Base-by-base conservation (phyloP, 2,113 vertebrate genomes). In the Myotis brandtii region DNA sequence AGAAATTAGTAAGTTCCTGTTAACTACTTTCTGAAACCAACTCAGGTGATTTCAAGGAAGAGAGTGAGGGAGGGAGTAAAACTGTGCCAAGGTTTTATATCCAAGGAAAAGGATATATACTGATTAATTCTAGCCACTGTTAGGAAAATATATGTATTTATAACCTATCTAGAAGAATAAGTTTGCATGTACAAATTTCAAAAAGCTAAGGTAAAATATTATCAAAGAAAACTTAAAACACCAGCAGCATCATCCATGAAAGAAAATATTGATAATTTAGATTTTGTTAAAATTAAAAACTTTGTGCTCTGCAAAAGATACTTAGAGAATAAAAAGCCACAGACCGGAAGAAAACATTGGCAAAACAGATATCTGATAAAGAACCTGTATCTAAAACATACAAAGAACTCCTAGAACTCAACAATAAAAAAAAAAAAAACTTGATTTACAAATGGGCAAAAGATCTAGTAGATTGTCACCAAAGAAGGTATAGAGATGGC, bases 211-310 rank as follows among this genome's bases (percentile, higher is more conserved):
- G 30, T 25, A 97, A 96, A 88, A 72, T 43, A 72, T 13, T 52
- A 40, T 3, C 32, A 21, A 62, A 85, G 62, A 81, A 94, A 85
- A 70, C 4, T 37, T 79, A 17, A 93, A 93, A 69, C 25, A 86
- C 2, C 7, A 64, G 69, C 85, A 88, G 34, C 25, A 85, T n/a
- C 46, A 85, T 76, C 46, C 1, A 79, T 17, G 32, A 70, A 91
- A 77, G 13, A 69, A 94, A 93, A 80, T 59, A 30, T 32, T 23
- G 18, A 20, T 79, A 43, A 66, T 16, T 27, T 79, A 21, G 9
- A 64, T 72, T 77, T 66, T 72, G 14, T 66, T 85, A 81, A 48
- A 86, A 82, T 92, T 70, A 70, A 76, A 93, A 72, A 85, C 14
- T 9, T 9, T 86, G 3, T 62, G 13, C 27, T 89, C 56, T 20